Evolutionary conservation across 2,797 vertebrate genomes (phyloP).

Genomic region (Otolemur crassicaudatus): DNA sequence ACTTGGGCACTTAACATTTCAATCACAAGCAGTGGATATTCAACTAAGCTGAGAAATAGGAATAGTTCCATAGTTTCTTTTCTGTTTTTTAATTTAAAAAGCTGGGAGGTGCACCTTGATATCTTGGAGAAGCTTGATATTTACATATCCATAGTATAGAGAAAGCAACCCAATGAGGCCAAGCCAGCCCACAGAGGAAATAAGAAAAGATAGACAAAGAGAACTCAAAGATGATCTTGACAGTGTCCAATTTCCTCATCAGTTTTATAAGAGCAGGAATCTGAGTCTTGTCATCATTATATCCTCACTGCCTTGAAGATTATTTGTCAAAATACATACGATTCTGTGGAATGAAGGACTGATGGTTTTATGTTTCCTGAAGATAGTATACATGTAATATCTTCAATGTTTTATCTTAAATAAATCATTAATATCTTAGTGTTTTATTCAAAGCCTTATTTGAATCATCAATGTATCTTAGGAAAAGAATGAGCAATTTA

Average conservation of each 20-base stretch:
- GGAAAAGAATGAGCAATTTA: background rate
- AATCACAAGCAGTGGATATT: background rate
- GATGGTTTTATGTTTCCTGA: background rate
- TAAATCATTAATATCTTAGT: background rate
- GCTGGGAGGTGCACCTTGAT: background rate
- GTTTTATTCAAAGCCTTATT: background rate
- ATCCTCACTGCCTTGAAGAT: background rate
- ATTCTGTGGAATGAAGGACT: background rate
- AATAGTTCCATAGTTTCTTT: background rate
- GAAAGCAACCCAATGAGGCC: background rate
- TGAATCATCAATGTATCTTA: background rate
- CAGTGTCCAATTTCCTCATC: background rate
- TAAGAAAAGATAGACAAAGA: background rate
- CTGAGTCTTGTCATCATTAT: background rate
- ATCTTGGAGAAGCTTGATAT: background rate
- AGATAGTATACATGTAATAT: background rate
- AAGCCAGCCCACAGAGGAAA: background rate
- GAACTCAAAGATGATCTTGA: background rate
- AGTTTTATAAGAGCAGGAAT: background rate
- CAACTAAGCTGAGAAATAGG: background rate
- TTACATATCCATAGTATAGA: background rate
- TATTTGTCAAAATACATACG: background rate
- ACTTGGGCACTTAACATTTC: background rate
- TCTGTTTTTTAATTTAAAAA: background rate
- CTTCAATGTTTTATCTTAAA: background rate